phyloP scores from a whole-genome alignment of 64 coral and sea anemone species.

The Montipora capricornis region DNA sequence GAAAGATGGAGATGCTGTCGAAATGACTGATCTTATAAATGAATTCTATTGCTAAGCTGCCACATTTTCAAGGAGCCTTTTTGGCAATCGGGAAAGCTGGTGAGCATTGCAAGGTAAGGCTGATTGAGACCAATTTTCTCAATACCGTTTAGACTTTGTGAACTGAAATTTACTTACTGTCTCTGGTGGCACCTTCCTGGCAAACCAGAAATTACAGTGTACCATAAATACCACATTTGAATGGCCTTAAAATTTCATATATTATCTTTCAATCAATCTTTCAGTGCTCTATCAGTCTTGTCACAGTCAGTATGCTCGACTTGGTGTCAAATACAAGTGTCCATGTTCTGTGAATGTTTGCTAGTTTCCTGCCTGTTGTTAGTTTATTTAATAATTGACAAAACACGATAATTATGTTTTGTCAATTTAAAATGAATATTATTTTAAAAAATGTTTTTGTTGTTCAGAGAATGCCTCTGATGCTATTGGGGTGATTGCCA shows the following conservation, averaged over 20 bases:
- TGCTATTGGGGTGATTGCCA: neutral
- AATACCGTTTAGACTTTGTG: neutral
- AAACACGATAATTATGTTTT: neutral
- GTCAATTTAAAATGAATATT: neutral
- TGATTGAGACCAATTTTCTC: neutral
- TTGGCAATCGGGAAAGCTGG: conserved; percentile 1
- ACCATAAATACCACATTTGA: neutral
- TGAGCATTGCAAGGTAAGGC: conserved; percentile 10
- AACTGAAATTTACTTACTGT: neutral
- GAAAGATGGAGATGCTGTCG: neutral
- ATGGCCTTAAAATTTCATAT: neutral
- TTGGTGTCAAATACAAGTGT: neutral
- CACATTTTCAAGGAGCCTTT: conserved; percentile 13
- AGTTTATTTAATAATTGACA: neutral
- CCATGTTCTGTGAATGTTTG: neutral
- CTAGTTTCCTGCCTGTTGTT: neutral
- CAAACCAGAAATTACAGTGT: neutral
- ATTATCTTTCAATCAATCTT: neutral
- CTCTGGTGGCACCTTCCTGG: neutral
- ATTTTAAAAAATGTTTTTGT: neutral
- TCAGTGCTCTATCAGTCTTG: neutral
- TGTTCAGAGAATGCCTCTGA: conserved; percentile 17
- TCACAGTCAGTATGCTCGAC: neutral
- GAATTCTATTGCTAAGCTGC: conserved; percentile 2
- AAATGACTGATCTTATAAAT: neutral